phyloP scores from a whole-genome alignment of 64 coral and sea anemone species.

The Pachyseris speciosa region DNA sequence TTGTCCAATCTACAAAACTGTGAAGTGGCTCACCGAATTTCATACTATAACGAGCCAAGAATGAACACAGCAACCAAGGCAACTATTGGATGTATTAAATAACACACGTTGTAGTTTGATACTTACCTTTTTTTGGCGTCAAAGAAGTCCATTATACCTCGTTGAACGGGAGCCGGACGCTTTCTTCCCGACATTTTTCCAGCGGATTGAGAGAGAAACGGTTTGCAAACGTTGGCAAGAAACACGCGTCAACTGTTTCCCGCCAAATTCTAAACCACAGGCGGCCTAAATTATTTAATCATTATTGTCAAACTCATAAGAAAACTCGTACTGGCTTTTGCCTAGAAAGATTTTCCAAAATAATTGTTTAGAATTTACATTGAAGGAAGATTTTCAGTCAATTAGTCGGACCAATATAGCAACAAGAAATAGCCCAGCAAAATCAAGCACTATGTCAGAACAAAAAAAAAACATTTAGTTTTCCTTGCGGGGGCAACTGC shows the following conservation, averaged over 20 bases:
- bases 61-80: conserved; percentile 18
- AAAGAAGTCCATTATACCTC: conserved; percentile 44
- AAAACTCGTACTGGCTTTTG: conserved; percentile 25
- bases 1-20: conserved; percentile 33
- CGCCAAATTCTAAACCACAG: conserved; percentile 7
- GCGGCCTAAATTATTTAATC: conserved; percentile 17
- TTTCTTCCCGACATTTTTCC: conserved; percentile 20
- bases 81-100: conserved; percentile 37
- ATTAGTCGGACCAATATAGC: conserved; percentile 26
- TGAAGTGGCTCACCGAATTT: conserved; percentile 20
- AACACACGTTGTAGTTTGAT: too few relatives aligned
- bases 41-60: conserved; percentile 34
- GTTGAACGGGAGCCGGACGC: conserved; percentile 20
- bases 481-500: not conserved
- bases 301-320: too few relatives aligned
- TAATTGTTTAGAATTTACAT: conserved; percentile 48
- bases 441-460: not conserved
- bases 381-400: conserved; percentile 43
- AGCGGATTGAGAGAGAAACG: conserved; percentile 37
- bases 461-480: not conserved
- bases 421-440: conserved; percentile 24
- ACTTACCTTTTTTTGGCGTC: too few relatives aligned
- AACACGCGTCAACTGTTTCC: conserved; percentile 27
- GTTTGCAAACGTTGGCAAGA: conserved; percentile 17
- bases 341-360: conserved; percentile 36